Percentiles rank a stretch among this genome's conserved stretches.
These are phyloP conservation scores for Drosophila eugracilis DNA, from an alignment of 1,140 invertebrate genomes.

Conservation along the genomic window DNA sequence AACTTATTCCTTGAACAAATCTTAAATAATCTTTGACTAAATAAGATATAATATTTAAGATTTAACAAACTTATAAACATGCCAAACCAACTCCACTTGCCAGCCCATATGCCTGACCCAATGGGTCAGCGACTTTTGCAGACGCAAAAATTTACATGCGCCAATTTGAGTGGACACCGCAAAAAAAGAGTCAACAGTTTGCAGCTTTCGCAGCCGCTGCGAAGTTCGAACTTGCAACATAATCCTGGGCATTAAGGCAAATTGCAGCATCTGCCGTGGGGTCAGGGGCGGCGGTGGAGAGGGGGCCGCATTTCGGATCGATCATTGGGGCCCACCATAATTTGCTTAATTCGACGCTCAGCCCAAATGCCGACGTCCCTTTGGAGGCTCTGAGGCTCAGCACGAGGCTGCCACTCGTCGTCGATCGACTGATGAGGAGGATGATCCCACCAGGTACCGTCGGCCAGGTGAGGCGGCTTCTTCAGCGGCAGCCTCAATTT, in stretches of 20 bases:
- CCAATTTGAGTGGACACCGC: constrained; percentile 59
- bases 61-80: neutral
- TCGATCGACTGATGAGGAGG: constrained; percentile 68
- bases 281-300: neutral
- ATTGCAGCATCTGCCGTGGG: constrained; percentile 62
- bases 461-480: constrained; percentile 46
- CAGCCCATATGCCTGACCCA: constrained; percentile 34
- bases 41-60: neutral
- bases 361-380: constrained; percentile 23
- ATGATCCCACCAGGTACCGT: constrained; percentile 29
- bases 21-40: too few species aligned
- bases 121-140: constrained; percentile 2
- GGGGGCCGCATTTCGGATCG: constrained; percentile 27
- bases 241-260: constrained; percentile 80
- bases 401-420: constrained; percentile 81
- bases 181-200: constrained; percentile 78
- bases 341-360: constrained; percentile 80
- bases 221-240: constrained; percentile 58
- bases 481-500: constrained; percentile 75
- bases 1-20: neutral
- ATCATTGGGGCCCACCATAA: constrained; percentile 66
- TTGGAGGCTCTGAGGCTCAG: constrained; percentile 32
- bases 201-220: constrained; percentile 54
- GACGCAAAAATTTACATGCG: constrained; percentile 71
- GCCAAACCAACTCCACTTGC: neutral